phyloP scores from a whole-genome alignment of 2,888 invertebrate species.

The Brassicogethes aeneus region DNA sequence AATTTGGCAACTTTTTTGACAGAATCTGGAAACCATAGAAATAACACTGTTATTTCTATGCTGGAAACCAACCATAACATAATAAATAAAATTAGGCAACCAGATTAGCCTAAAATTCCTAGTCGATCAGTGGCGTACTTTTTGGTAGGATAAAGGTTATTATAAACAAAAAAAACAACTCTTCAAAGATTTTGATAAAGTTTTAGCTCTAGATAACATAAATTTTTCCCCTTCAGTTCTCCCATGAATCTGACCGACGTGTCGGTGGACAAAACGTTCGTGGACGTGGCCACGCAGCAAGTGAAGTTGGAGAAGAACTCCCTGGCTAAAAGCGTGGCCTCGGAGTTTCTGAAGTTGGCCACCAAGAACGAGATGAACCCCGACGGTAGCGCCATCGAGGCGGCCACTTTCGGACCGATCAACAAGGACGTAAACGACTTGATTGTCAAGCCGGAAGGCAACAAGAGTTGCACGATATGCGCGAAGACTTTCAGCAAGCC shows the following conservation, averaged over 20 bases:
- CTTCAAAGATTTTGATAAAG: no score
- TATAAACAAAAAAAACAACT: no score
- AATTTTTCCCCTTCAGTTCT: no score
- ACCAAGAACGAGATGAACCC: slow-evolving; percentile 33
- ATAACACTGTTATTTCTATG: no score
- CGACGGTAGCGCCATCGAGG: slow-evolving; percentile 18
- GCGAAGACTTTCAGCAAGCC: slow-evolving; percentile 87
- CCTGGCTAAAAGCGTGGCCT: slow-evolving; percentile 56
- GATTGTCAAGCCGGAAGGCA: slow-evolving; percentile 40
- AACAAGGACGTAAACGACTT: slow-evolving; percentile 36
- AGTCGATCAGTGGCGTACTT: no score
- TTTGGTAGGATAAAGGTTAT: no score
- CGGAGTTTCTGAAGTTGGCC: slow-evolving; percentile 56
- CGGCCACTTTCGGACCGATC: slow-evolving; percentile 19
- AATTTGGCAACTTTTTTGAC: no score
- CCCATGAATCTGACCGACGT: slow-evolving; percentile 2
- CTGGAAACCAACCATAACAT: no score
- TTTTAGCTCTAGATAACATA: no score
- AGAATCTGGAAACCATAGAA: no score
- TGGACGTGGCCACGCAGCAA: slow-evolving; percentile 37
- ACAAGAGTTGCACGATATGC: slow-evolving; percentile 56
- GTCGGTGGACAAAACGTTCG: slow-evolving; percentile 4
- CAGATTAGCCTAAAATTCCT: no score
- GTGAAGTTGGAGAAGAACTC: slow-evolving; percentile 40
- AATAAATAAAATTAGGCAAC: no score